Evolutionary conservation across 2,888 invertebrate genomes (phyloP), one percentile per base, ranked within the genome.

Genomic region (Caenorhabditis angaria): DNA sequence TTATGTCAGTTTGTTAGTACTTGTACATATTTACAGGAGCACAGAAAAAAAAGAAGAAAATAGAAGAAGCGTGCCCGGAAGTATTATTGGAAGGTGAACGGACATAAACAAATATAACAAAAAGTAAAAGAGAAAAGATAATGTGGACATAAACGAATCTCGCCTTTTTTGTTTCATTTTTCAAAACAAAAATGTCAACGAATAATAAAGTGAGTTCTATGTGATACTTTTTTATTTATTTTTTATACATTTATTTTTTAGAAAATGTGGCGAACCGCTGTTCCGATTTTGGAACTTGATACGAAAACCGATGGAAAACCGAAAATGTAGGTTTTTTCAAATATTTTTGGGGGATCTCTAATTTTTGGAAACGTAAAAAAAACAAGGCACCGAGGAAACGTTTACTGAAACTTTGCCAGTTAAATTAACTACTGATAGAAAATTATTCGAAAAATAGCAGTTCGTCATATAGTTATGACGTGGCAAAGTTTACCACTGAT

Each of bases 41-140:
- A 10, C 5, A 32, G 32, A 32, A 32, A 32, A 32, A 32, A 32
- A 10, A 32, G 10, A 32, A 32, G 10, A 10, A 32, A 32, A 10
- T 8, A 41, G 18, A 41, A 41, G 41, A 41, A 41, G 41, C 41
- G 41, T 41, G 41, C 41, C 41, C 41, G 41, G 41, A 41, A 41
- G 41, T 41, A 41, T 41, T 32, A 32, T 32, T 32, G 10, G 5
- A 32, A 32, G 32, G 32, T 32, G 41, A 41, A 18, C 18, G 41
- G 41, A 41, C 41, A 41, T 41, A 41, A 41, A 41, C 32, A 32
- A 32, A 32, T 32, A 32, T 32, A 14, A 41, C 41, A 5, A 41
- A 41, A 18, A 41, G n/a, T n/a, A n/a, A n/a, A n/a, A n/a, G n/a
- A n/a, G n/a, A n/a, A n/a, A n/a, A 41, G 41, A 41, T 41, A 18